These are phyloP conservation scores for Caenorhabditis latens DNA, from an alignment of 1,140 invertebrate species.

Conservation along the genomic window DNA sequence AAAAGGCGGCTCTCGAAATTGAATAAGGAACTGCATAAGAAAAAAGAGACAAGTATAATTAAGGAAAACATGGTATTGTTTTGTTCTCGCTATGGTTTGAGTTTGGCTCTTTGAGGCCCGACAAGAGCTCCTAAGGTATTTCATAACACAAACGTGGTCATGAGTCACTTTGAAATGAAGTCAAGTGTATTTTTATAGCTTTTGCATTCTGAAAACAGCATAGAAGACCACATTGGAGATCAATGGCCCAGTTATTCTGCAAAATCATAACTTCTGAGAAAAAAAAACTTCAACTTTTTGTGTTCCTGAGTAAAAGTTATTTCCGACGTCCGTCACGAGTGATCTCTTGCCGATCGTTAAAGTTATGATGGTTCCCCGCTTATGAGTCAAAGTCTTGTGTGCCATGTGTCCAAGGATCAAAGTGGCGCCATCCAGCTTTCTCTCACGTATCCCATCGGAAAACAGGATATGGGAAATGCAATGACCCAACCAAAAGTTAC, in stretches of 20 bases:
- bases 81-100: not conserved
- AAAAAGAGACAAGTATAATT: constrained; percentile 25
- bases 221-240: not conserved
- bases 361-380: constrained; percentile 18
- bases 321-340: constrained; percentile 27
- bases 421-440: constrained; percentile 29
- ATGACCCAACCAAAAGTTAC: constrained; percentile 37
- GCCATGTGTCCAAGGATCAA: not conserved
- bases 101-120: not conserved
- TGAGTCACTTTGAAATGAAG: too few species aligned
- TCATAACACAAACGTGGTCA: not conserved
- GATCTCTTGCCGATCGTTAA: constrained; percentile 13
- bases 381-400: not conserved
- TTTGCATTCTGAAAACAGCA: too few species aligned
- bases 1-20: constrained; percentile 44
- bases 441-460: not conserved
- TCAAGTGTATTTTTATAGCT: too few species aligned
- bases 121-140: not conserved
- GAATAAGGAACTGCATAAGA: constrained; percentile 44
- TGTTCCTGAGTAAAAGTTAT: not conserved
- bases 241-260: not conserved
- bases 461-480: not conserved
- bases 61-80: constrained; percentile 21
- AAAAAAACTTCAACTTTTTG: too few species aligned
- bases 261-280: too few species aligned